Base-by-base conservation (phyloP, 2,888 invertebrate genomes). In the Pediacus dermestoides region DNA sequence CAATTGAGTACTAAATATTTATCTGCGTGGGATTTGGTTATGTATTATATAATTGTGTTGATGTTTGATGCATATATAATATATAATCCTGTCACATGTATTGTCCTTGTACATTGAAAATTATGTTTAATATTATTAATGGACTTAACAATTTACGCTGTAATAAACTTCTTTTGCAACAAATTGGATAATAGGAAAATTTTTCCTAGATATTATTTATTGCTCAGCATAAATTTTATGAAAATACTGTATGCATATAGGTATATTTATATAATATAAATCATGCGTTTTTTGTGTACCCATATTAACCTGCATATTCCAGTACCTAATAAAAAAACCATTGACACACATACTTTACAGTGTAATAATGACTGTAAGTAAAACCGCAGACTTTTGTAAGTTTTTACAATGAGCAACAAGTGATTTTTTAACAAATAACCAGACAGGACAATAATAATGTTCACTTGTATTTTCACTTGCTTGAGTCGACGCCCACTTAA, bases 21-120 rank as follows among this genome's bases (percentile, higher is more conserved):
- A 48, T 47, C 22, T 35, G 50, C 40, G 50, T 50, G 42, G 50
- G 50, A 31, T 40, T 38, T 31, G 35, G 39, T 35, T 44, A 23
- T 47, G 39, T 45, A 47, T 50, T 50, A 50, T 50, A 45, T 50
- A 50, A 50, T 47, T 45, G 44, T 45, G 42, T 42, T 50, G 49
- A 50, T 39, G 44, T 37, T 37, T 42, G 47, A 43, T 37, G 47
- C 45, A 45, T 47, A 45, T 39, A 47, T 47, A n/a, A n/a, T n/a
- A n/a, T 46, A 46, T 39, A 21, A 22, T 38, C 44, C 44, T 44
- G 46, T 35, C 42, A 37, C 40, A 35, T 42, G 42, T 36, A 37
- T 44, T 49, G 49, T 49, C 49, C 49, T 49, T 46, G 43, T 37
- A 45, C 37, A 30, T 41, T 44, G 39, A 40, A 41, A 48, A 42